Conservation (phyloP, 2,113 vertebrate species). For the Rhadina sibilatrix region DNA sequence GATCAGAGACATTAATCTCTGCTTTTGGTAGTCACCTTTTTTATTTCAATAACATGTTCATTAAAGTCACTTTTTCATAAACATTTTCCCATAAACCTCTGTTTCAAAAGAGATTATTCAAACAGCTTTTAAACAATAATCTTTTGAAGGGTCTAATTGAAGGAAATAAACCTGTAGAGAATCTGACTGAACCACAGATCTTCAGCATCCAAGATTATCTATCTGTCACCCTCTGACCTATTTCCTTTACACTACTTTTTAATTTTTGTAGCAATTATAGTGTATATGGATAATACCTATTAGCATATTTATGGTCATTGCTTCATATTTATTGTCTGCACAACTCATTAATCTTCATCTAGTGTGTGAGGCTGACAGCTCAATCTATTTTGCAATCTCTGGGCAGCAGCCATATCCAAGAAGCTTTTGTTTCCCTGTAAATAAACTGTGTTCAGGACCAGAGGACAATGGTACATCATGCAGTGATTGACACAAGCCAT, state of each 20-base stretch:
- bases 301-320: conserved; percentile 99
- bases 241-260: conserved; percentile 81
- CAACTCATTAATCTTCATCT: conserved; percentile 99
- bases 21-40: conserved; percentile 64
- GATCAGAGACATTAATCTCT: conserved; percentile 52
- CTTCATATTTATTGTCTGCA: conserved; percentile 96
- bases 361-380: conserved; percentile 95
- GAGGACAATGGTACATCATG: conserved; percentile 76
- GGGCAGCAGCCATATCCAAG: conserved; percentile 81
- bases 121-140: conserved; percentile 77
- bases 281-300: conserved; percentile 93
- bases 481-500: conserved; percentile 91
- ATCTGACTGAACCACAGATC: conserved; percentile 77
- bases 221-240: conserved; percentile 80
- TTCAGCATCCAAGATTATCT: conserved; percentile 84
- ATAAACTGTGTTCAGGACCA: conserved; percentile 81
- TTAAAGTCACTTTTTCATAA: conserved; percentile 65
- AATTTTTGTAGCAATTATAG: conserved; percentile 87
- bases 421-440: conserved; percentile 87
- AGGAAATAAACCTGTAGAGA: conserved; percentile 77
- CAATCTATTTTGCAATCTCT: conserved; percentile 98
- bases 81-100: conserved; percentile 47
- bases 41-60: conserved; percentile 64
- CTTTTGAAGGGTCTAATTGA: conserved; percentile 73
- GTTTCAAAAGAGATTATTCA: conserved; percentile 70